These are phyloP conservation scores for Lepus oiostolus DNA, from an alignment of 2,797 vertebrate genomes.

Conservation along the genomic window DNA sequence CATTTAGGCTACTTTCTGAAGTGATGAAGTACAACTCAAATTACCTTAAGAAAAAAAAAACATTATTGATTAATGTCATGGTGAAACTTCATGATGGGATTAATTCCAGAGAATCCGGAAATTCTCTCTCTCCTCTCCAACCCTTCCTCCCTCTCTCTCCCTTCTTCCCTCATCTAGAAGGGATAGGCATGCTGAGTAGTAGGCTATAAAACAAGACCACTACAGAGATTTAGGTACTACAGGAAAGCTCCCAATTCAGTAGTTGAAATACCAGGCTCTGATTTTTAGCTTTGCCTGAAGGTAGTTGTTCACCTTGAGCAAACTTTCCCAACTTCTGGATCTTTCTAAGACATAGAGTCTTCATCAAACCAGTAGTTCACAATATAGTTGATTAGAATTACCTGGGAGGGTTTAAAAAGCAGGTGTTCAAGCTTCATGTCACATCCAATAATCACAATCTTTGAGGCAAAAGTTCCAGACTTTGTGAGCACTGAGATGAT, in stretches of 20 bases:
- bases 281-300: not conserved
- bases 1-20: not conserved
- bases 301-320: not conserved
- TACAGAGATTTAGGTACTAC: not conserved
- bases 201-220: not conserved
- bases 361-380: not conserved
- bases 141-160: not conserved
- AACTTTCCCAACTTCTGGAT: not conserved
- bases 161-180: not conserved
- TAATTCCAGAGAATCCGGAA: not conserved
- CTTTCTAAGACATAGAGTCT: not conserved
- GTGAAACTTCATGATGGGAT: not conserved
- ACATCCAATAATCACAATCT: not conserved
- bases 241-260: not conserved
- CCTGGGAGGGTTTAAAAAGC: not conserved
- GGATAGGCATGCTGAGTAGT: not conserved
- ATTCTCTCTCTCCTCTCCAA: not conserved
- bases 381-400: not conserved
- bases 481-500: not conserved
- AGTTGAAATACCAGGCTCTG: not conserved
- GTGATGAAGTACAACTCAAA: not conserved
- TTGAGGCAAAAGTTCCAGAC: not conserved
- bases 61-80: not conserved
- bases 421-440: not conserved
- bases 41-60: not conserved